phyloP scores from a whole-genome alignment of 2,113 vertebrate species.

The Odontesthes bonariensis region DNA sequence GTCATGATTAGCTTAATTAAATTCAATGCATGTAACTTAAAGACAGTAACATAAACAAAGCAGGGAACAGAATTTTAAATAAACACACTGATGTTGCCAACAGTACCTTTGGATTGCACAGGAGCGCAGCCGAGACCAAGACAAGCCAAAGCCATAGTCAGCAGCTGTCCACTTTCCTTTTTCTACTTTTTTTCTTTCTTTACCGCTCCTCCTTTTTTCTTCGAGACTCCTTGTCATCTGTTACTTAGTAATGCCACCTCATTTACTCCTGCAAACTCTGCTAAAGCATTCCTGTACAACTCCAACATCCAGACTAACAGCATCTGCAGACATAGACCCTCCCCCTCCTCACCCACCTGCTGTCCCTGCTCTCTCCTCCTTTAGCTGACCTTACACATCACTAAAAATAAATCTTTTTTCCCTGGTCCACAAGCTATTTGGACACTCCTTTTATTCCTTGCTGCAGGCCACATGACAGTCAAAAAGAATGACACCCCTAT shows the following conservation, averaged over 20 bases:
- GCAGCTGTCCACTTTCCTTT: conserved; percentile 25
- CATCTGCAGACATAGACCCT: conserved; percentile 65
- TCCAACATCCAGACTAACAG: conserved; percentile 57
- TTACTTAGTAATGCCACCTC: conserved; percentile 23
- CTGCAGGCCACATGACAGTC: background rate
- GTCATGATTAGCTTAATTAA: background rate
- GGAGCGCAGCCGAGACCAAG: conserved; percentile 66
- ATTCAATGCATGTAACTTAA: background rate
- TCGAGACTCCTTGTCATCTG: conserved; percentile 42
- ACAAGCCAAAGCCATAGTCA: conserved; percentile 74
- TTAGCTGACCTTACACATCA: conserved; percentile 31
- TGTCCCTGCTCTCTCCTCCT: conserved; percentile 50
- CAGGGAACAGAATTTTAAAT: background rate
- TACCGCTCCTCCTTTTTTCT: conserved; percentile 24
- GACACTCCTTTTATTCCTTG: background rate
- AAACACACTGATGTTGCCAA: conserved; percentile 17
- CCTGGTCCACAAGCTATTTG: background rate
- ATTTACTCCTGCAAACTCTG: conserved; percentile 27
- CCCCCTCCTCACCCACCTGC: conserved; percentile 61
- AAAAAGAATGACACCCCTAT: background rate
- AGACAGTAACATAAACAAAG: conserved; percentile 4
- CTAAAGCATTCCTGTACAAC: conserved; percentile 51
- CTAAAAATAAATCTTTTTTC: conserved; percentile 8
- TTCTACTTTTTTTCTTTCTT: conserved; percentile 17
- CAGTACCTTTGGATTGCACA: conserved; percentile 69